A percentile compares a stretch with the other conserved stretches of the same genome.
These are phyloP conservation scores for Apotomis turbidana DNA, from an alignment of 2,888 invertebrate species.

Conservation along the genomic window DNA sequence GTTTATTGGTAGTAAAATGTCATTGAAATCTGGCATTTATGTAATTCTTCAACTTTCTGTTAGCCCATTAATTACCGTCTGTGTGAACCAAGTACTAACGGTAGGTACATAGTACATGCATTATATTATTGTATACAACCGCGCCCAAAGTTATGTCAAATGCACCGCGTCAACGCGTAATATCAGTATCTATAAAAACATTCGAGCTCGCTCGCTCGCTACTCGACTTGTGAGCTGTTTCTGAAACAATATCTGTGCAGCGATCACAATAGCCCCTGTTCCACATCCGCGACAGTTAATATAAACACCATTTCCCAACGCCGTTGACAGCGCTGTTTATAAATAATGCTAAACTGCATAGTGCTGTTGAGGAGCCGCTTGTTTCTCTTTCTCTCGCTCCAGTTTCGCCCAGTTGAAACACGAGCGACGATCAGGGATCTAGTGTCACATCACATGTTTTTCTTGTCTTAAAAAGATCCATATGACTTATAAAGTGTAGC, in stretches of 20 bases:
- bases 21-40: too few species aligned
- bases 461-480: not conserved
- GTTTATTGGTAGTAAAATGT: too few species aligned
- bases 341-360: slow-evolving; percentile 32
- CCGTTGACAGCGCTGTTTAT: slow-evolving; percentile 31
- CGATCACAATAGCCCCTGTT: slow-evolving; percentile 30
- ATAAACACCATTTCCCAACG: slow-evolving; percentile 38
- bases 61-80: too few species aligned
- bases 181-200: not conserved
- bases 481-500: too few species aligned
- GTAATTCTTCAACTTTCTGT: too few species aligned
- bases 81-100: too few species aligned
- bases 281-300: slow-evolving; percentile 24
- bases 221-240: not conserved
- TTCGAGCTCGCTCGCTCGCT: not conserved
- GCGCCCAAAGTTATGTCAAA: not conserved
- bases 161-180: not conserved
- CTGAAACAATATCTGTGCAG: slow-evolving; percentile 18
- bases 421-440: not conserved
- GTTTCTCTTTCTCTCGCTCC: slow-evolving; percentile 15
- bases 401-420: slow-evolving; percentile 1
- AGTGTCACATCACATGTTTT: not conserved
- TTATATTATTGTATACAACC: too few species aligned
- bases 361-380: slow-evolving; percentile 2
- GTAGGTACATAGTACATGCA: too few species aligned